Evolutionary conservation across 2,888 invertebrate genomes (phyloP).

Genomic region (Hemistola chrysoprasaria): DNA sequence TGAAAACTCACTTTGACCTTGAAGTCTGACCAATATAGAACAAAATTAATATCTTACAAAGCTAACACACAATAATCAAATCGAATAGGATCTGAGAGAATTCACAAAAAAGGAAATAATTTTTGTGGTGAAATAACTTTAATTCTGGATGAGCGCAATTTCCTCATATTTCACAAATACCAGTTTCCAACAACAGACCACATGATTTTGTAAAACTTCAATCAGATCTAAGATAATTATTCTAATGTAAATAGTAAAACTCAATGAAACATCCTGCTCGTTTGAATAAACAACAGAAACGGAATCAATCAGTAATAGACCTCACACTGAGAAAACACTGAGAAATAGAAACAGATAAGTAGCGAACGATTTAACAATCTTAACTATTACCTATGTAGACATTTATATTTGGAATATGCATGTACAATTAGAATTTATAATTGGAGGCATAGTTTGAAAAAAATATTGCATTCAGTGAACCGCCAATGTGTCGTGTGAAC

Average conservation of each 20-base stretch:
- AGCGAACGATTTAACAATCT: slow-evolving; percentile 21
- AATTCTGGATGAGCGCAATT: slow-evolving; percentile 25
- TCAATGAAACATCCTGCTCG: slow-evolving; percentile 41
- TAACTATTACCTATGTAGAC: slow-evolving; percentile 28
- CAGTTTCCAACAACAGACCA: slow-evolving; percentile 19
- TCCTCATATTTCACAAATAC: slow-evolving; percentile 17
- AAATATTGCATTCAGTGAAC: too few species aligned
- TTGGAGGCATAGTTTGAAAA: slow-evolving; percentile 14
- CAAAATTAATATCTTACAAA: slow-evolving; percentile 42
- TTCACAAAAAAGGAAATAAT: slow-evolving; percentile 61
- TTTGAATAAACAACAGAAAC: slow-evolving; percentile 33
- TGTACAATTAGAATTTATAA: slow-evolving; percentile 21
- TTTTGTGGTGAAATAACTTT: slow-evolving; percentile 33
- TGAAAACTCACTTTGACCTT: slow-evolving; percentile 25
- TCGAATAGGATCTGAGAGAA: slow-evolving; percentile 71
- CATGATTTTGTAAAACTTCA: slow-evolving; percentile 61
- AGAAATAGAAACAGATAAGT: slow-evolving; percentile 21
- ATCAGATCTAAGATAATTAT: slow-evolving; percentile 70
- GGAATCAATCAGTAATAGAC: slow-evolving; percentile 43
- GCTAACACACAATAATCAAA: slow-evolving; percentile 62
- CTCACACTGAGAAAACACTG: slow-evolving; percentile 27
- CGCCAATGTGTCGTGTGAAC: too few species aligned
- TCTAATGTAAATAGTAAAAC: slow-evolving; percentile 47
- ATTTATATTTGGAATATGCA: slow-evolving; percentile 34
- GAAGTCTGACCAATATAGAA: slow-evolving; percentile 49